phyloP scores from a whole-genome alignment of 2,888 invertebrate genomes.

The Synergus gifuensis region DNA sequence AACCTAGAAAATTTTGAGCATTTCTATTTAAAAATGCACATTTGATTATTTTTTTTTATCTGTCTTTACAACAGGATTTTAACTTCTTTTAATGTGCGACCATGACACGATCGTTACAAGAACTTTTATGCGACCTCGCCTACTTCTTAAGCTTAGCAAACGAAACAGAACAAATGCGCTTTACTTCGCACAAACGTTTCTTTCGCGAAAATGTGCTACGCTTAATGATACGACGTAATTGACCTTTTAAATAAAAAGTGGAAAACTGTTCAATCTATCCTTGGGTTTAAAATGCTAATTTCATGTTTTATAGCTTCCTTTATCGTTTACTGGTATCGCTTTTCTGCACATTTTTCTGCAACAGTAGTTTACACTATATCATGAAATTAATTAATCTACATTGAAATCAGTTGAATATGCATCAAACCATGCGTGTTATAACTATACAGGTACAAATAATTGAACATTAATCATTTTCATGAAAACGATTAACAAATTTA shows the following conservation, averaged over 20 bases:
- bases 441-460: not conserved
- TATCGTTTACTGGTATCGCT: not conserved
- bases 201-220: conserved; percentile 5
- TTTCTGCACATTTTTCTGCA: not conserved
- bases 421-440: not conserved
- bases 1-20: not conserved
- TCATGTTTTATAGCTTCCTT: not conserved
- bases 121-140: conserved; percentile 32
- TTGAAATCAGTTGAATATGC: not conserved
- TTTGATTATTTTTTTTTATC: conserved; percentile 19
- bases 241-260: conserved; percentile 4
- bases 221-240: conserved; percentile 9
- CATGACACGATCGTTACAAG: conserved; percentile 23
- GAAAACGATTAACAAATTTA: not conserved
- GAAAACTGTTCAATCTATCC: conserved; percentile 4
- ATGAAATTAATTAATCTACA: not conserved
- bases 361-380: not conserved
- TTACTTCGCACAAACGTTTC: not conserved
- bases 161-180: conserved; percentile 29
- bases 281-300: conserved; percentile 12
- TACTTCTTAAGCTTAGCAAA: conserved; percentile 20
- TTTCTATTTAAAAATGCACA: not conserved
- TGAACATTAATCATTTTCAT: not conserved
- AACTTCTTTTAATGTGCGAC: not conserved
- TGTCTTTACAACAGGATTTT: not conserved